Conservation (phyloP, 2,888 invertebrate species). For the Tachystola acroxantha region DNA sequence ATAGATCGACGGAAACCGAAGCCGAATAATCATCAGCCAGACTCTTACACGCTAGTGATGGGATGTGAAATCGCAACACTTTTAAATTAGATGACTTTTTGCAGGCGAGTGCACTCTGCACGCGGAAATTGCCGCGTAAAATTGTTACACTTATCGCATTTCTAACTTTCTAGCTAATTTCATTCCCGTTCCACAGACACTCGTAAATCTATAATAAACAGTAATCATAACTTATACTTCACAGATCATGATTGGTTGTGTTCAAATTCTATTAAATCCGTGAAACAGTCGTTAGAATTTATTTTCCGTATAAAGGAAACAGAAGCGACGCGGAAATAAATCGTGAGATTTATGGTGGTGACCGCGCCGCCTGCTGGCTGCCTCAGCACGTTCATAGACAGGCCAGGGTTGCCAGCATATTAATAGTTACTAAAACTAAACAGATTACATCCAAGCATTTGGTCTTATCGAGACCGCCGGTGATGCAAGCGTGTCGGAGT, state of each 20-base stretch:
- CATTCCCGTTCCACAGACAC: conserved; percentile 3
- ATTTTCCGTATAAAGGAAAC: conserved; percentile 48
- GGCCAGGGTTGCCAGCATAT: neutral
- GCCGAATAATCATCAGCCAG: too few relatives aligned
- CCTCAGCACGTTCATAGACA: neutral
- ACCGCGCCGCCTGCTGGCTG: conserved; percentile 22
- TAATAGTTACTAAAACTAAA: too few relatives aligned
- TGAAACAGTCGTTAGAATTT: conserved; percentile 38
- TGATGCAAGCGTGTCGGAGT: too few relatives aligned
- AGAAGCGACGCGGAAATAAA: conserved; percentile 56
- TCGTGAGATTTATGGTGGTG: conserved; percentile 52
- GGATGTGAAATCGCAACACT: conserved; percentile 71
- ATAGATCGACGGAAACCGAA: too few relatives aligned
- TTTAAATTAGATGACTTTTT: conserved; percentile 63
- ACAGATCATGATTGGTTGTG: conserved; percentile 6
- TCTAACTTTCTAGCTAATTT: conserved; percentile 15
- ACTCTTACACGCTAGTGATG: conserved; percentile 55
- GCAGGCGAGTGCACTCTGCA: conserved; percentile 43
- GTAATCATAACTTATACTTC: too few relatives aligned
- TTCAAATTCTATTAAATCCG: conserved; percentile 34
- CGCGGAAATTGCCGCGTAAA: conserved; percentile 41
- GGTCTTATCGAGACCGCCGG: too few relatives aligned
- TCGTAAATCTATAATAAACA: too few relatives aligned
- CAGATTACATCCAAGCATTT: too few relatives aligned
- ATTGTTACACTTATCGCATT: conserved; percentile 48